phyloP scores from a whole-genome alignment of 2,888 invertebrate genomes.

The Eupelmus urozonus region DNA sequence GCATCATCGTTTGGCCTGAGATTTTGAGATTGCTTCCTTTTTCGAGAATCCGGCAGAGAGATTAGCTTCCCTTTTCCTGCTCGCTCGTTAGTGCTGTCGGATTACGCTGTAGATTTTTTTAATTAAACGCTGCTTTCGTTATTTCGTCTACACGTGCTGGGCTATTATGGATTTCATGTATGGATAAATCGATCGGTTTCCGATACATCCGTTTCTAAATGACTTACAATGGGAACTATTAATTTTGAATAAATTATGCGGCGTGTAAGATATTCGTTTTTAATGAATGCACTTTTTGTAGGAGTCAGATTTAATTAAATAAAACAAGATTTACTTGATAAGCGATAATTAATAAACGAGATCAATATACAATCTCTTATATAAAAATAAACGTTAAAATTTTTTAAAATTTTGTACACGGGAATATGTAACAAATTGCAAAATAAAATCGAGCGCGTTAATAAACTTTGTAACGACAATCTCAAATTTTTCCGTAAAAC shows the following conservation, averaged over 20 bases:
- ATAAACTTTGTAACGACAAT: background rate
- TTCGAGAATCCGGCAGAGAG: background rate
- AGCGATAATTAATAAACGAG: background rate
- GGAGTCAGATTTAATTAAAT: too few relatives aligned
- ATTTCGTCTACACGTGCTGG: background rate
- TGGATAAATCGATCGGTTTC: background rate
- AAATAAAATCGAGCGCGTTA: background rate
- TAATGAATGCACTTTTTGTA: slow-evolving; percentile 5
- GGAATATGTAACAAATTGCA: background rate
- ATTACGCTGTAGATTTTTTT: slow-evolving; percentile 8
- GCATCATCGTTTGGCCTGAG: background rate
- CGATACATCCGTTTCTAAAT: slow-evolving; percentile 21
- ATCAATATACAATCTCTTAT: background rate
- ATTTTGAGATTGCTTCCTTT: background rate
- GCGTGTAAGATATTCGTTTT: slow-evolving; percentile 9
- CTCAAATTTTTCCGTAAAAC: background rate
- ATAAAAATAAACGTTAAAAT: background rate
- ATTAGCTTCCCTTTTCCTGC: slow-evolving; percentile 4
- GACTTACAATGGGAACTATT: slow-evolving; percentile 10
- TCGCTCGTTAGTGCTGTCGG: slow-evolving; percentile 36
- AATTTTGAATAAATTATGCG: slow-evolving; percentile 1
- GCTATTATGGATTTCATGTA: slow-evolving; percentile 7
- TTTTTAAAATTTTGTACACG: background rate
- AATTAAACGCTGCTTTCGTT: slow-evolving; percentile 16
- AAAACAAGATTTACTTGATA: too few relatives aligned